Evolutionary conservation across 2,888 invertebrate genomes (phyloP).

Genomic region (Nematopogon swammerdamellus): DNA sequence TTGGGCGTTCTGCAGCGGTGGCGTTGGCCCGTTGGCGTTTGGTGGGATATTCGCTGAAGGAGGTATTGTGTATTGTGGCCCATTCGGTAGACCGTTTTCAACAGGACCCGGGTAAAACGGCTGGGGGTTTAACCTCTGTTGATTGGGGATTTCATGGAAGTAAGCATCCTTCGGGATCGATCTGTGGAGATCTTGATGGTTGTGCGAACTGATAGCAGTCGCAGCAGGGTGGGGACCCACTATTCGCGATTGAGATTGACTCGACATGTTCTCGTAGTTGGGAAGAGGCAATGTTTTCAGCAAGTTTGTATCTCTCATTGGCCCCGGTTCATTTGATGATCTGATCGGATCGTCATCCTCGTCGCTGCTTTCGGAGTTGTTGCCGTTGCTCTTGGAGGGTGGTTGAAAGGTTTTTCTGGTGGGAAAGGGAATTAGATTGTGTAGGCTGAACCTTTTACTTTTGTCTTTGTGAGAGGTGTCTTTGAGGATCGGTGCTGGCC

Average conservation of each 20-base stretch:
- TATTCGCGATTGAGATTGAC: conserved; percentile 33
- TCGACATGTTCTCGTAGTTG: conserved; percentile 55
- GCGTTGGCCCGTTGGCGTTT: conserved; percentile 30
- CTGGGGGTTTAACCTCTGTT: conserved; percentile 26
- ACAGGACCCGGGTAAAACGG: conserved; percentile 31
- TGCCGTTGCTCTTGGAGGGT: conserved; percentile 44
- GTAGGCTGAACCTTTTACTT: conserved; percentile 47
- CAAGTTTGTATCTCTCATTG: conserved; percentile 53
- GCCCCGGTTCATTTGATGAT: conserved; percentile 44
- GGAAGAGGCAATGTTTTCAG: conserved; percentile 50
- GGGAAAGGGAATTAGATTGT: conserved; percentile 50
- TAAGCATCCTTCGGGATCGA: conserved; percentile 60
- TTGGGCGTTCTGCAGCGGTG: conserved; percentile 29
- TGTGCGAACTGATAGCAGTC: conserved; percentile 16
- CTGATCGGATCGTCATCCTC: conserved; percentile 52
- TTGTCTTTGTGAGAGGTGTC: conserved; percentile 48
- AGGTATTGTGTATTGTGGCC: conserved; percentile 25
- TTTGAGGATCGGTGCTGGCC: conserved; percentile 44
- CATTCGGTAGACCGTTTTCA: conserved; percentile 25
- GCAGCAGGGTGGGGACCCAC: conserved; percentile 14
- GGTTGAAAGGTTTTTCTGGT: conserved; percentile 47
- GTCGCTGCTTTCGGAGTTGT: conserved; percentile 57
- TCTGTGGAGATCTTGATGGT: conserved; percentile 25
- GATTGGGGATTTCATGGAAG: conserved; percentile 57
- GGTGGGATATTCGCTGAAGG: conserved; percentile 16